Evolutionary conservation across 2,888 invertebrate species (phyloP).

Genomic region (Megaustenia siamemsis): DNA sequence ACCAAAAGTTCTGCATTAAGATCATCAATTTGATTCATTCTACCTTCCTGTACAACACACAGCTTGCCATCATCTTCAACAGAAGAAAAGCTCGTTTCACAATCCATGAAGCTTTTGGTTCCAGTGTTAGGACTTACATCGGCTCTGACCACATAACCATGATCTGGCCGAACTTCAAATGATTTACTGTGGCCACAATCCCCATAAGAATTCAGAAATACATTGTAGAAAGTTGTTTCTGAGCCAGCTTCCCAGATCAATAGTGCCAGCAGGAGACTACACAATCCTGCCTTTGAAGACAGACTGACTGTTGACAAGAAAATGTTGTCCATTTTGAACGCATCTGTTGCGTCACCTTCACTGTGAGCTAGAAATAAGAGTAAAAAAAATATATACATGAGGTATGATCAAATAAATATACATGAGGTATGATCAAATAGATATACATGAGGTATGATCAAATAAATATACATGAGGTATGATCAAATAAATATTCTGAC

Average conservation of each 20-base stretch:
- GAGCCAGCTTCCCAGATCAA: background rate
- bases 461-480: no score
- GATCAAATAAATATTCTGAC: no score
- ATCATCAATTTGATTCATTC: constrained; percentile 20
- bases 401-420: no score
- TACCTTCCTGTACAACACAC: constrained; percentile 35
- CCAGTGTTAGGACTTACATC: constrained; percentile 28
- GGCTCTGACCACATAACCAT: background rate
- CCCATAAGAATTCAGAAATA: constrained; percentile 39
- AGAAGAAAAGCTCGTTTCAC: constrained; percentile 45
- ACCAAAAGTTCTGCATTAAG: constrained; percentile 36
- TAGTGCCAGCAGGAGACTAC: background rate
- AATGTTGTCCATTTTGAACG: background rate
- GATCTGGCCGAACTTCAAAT: background rate
- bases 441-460: no score
- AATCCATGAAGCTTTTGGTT: constrained; percentile 27
- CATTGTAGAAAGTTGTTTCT: constrained; percentile 5
- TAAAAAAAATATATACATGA: no score
- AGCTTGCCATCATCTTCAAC: background rate
- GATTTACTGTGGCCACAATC: constrained; percentile 25
- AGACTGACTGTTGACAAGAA: background rate
- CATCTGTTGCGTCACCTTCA: background rate
- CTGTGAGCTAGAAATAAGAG: background rate
- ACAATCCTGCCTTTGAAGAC: background rate
- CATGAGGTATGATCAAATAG: no score